Percentiles rank a stretch among this genome's conserved stretches.
These are phyloP conservation scores for Epinephelus fuscoguttatus DNA, from an alignment of 2,113 vertebrate genomes.

Conservation along the genomic window DNA sequence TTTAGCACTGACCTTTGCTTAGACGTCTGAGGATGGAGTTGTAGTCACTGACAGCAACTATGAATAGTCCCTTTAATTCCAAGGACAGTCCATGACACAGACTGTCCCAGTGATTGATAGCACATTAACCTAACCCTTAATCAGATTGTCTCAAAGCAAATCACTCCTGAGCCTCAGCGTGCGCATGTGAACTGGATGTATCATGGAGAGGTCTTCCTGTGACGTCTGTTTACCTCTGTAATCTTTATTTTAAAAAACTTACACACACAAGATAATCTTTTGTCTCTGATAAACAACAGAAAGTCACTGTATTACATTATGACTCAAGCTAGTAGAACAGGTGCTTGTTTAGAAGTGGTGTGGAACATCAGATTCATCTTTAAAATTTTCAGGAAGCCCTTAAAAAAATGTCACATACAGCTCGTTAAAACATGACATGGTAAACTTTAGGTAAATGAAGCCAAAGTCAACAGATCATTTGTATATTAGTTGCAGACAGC, in stretches of 20 bases:
- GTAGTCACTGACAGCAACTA: not conserved
- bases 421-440: not conserved
- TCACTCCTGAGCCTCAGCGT: constrained; percentile 20
- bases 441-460: not conserved
- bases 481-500: not conserved
- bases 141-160: constrained; percentile 46
- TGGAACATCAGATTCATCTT: not conserved
- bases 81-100: constrained; percentile 40
- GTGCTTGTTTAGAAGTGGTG: not conserved
- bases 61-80: constrained; percentile 43
- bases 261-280: not conserved
- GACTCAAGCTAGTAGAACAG: not conserved
- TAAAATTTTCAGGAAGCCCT: not conserved
- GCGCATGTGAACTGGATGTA: not conserved
- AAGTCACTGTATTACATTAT: not conserved
- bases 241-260: no score
- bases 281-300: not conserved
- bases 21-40: not conserved
- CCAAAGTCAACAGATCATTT: not conserved
- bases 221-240: not conserved
- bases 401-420: not conserved
- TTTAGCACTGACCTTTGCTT: constrained; percentile 26
- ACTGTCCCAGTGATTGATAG: constrained; percentile 26
- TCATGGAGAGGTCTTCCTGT: not conserved
- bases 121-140: constrained; percentile 54